Evolutionary conservation across 2,888 invertebrate species (phyloP).

Genomic region (Gnatocerus cornutus): DNA sequence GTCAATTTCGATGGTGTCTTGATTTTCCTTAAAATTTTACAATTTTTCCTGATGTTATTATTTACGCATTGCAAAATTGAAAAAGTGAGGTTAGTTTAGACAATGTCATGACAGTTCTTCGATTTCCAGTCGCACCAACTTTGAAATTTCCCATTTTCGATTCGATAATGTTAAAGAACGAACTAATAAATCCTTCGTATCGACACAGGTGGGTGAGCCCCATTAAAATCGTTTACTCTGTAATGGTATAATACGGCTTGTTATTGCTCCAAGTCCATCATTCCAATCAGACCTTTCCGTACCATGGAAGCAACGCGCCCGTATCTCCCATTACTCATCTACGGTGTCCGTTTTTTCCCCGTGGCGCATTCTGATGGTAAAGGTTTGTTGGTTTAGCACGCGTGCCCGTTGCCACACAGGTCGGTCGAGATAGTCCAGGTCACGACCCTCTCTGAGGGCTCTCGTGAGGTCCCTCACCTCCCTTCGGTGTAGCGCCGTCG

Average conservation of each 20-base stretch:
- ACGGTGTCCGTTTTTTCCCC: conserved; percentile 13
- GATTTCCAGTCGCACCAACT: no score
- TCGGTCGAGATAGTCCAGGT: conserved; percentile 54
- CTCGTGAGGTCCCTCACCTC: conserved; percentile 49
- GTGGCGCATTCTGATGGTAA: conserved; percentile 12
- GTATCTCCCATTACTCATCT: conserved; percentile 11
- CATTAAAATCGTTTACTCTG: no score
- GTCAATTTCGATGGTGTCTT: no score
- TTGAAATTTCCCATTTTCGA: no score
- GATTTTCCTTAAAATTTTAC: no score
- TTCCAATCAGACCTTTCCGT: conserved; percentile 2
- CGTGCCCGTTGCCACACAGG: conserved; percentile 58
- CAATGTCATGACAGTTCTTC: no score
- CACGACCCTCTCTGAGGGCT: conserved; percentile 57
- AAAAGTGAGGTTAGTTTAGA: no score
- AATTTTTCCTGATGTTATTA: no score
- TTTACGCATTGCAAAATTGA: no score
- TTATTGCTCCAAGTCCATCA: neutral
- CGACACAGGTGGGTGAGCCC: no score
- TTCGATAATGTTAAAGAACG: no score
- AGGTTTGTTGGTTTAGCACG: conserved; percentile 52
- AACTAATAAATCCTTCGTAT: no score
- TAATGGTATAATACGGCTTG: neutral
- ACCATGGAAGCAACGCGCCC: conserved; percentile 6
- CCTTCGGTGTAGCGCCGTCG: conserved; percentile 47